Evolutionary conservation across 1,140 invertebrate genomes (phyloP).

Genomic region (Aricia agestis): DNA sequence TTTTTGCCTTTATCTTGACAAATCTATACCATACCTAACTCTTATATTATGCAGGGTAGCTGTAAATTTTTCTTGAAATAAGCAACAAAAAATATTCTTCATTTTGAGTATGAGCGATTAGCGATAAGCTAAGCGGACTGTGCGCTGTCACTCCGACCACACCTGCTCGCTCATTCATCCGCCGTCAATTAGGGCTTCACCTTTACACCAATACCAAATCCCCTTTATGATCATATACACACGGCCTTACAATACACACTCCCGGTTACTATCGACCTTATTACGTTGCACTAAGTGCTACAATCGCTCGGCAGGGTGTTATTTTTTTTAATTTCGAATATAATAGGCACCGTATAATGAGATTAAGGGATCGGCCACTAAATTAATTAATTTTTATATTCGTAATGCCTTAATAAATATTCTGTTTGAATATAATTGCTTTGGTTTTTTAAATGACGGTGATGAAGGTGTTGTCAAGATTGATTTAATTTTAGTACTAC

Average conservation of each 20-base stretch:
- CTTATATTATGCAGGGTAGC: too few relatives aligned
- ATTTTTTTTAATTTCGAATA: constrained; percentile 24
- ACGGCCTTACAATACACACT: neutral
- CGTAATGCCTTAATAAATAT: neutral
- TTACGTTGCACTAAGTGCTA: neutral
- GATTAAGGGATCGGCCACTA: constrained; percentile 8
- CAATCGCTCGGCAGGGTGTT: constrained; percentile 7
- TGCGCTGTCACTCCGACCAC: neutral
- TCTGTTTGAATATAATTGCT: neutral
- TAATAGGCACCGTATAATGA: constrained; percentile 19
- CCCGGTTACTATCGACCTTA: neutral
- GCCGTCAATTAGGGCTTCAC: constrained; percentile 15
- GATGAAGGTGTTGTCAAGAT: too few relatives aligned
- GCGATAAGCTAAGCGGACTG: neutral
- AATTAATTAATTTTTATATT: constrained; percentile 2
- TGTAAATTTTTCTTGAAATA: too few relatives aligned
- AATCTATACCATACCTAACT: too few relatives aligned
- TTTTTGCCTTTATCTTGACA: too few relatives aligned
- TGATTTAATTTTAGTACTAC: too few relatives aligned
- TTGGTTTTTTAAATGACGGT: neutral
- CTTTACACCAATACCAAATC: constrained; percentile 10
- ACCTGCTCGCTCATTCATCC: neutral
- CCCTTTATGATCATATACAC: constrained; percentile 5
- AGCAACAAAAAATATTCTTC: neutral
- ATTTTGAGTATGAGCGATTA: neutral